phyloP scores from a whole-genome alignment of 2,113 vertebrate species.

The Mesembrinibis cayennensis region DNA sequence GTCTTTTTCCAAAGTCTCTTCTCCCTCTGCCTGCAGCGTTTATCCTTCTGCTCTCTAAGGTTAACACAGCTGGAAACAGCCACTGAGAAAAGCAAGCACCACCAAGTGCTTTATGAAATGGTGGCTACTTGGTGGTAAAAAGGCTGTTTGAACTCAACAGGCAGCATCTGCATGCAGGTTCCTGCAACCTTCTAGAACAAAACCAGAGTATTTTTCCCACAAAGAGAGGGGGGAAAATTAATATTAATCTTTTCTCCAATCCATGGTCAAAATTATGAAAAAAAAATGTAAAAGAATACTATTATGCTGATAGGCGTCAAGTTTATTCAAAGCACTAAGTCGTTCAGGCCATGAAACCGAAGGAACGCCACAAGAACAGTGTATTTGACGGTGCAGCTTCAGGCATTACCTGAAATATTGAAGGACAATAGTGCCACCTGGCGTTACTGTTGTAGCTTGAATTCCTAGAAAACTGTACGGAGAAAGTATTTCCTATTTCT shows the following conservation, averaged over 20 bases:
- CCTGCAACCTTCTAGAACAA: background rate
- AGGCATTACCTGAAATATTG: rapidly evolving
- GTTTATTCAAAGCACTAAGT: background rate
- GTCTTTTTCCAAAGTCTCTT: background rate
- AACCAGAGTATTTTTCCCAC: background rate
- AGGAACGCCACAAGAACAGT: rapidly evolving
- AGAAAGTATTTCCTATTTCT: background rate
- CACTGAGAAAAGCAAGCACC: background rate
- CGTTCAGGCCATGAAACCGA: rapidly evolving
- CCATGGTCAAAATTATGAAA: background rate
- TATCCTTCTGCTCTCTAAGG: background rate
- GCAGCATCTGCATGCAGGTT: background rate
- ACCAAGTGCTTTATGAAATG: background rate
- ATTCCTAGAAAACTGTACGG: rapidly evolving
- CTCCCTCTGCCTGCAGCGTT: background rate
- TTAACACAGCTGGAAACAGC: background rate
- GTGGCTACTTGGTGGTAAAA: background rate
- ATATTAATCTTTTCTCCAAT: background rate
- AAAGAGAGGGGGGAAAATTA: rapidly evolving
- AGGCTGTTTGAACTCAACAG: background rate
- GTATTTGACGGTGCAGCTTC: rapidly evolving
- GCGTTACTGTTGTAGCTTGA: rapidly evolving
- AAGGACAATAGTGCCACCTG: background rate
- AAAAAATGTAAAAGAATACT: background rate
- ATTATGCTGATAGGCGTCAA: rapidly evolving